Evolutionary conservation across 1,140 invertebrate species (phyloP).

Genomic region (Nixonia krombeini): DNA sequence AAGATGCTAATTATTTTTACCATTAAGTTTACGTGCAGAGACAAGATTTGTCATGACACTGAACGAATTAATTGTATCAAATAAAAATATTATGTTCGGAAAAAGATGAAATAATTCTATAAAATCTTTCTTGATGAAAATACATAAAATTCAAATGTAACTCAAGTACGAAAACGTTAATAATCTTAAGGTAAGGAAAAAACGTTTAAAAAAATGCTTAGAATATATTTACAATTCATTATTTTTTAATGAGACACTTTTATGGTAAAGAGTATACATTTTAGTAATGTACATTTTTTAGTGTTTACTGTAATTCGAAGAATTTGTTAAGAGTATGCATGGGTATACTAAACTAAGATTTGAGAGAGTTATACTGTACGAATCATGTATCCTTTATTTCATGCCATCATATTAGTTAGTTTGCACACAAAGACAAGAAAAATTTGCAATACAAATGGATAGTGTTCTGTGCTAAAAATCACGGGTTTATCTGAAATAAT

Average conservation of each 20-base stretch:
- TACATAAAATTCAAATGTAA: too few species aligned
- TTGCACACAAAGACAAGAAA: constrained; percentile 45
- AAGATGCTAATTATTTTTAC: constrained; percentile 12
- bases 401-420: constrained; percentile 38
- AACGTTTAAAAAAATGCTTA: too few species aligned
- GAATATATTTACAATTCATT: too few species aligned
- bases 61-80: constrained; percentile 2
- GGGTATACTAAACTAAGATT: too few species aligned
- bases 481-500: constrained; percentile 22
- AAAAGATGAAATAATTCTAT: too few species aligned
- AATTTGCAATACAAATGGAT: constrained; percentile 33
- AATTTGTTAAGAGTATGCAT: neutral
- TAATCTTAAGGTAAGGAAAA: too few species aligned
- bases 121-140: too few species aligned
- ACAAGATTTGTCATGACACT: too few species aligned
- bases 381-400: constrained; percentile 50
- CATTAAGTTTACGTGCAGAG: neutral
- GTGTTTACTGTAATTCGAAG: too few species aligned
- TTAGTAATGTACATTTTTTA: neutral
- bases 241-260: too few species aligned
- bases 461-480: constrained; percentile 43
- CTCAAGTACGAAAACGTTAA: too few species aligned
- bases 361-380: constrained; percentile 32
- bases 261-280: neutral
- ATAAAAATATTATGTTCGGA: neutral